Evolutionary conservation across 2,888 invertebrate species (phyloP), one percentile per base, ranked within the genome.

Genomic region (Rhabditophanes sp.): DNA sequence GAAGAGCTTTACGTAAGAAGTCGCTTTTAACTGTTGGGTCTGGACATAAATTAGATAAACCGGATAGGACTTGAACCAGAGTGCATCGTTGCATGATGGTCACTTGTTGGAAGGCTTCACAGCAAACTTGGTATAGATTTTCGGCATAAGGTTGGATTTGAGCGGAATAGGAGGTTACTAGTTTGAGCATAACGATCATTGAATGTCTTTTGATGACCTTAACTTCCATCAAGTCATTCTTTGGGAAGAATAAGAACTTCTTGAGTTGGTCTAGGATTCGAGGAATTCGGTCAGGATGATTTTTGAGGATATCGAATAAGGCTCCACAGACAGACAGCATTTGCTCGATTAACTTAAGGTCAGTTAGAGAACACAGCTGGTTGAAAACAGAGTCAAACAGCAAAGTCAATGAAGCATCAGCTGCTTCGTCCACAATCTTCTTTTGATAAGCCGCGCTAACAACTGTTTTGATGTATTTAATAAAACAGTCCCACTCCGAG

Each of bases 21-120:
- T 23, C n/a, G 2, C 33, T 15, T 21, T 51, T 44, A 11, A 43
- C 30, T 15, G 43, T 36, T 12, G 29, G 16, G 9, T 33, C 20
- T 23, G 12, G 17, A 7, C 42, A 44, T 12, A 54, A 25, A 29
- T 51, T 51, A 21, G 50, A 46, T n/a, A 51, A 29, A 15, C 43
- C 40, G n/a, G 42, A 53, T 12, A 51, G 34, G 11, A 51, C 42
- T 17, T 53, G 49, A 19, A 49, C 42, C 6, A 51, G 39, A 23
- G 40, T 50, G 11, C 53, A 46, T 11, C 42, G 27, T 28, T 51
- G 51, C 53, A 51, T 53, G n/a, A 35, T 35, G n/a, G 48, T 37
- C n/a, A 51, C 46, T 12, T 17, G 25, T 7, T 25, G 22, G 2
- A 37, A 35, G 4, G 48, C 53, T n/a, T 29, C 15, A 3, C 33